Percentiles rank a stretch among this genome's conserved stretches.
These are phyloP conservation scores for Conopomorpha cramerella DNA, from an alignment of 1,140 invertebrate species.

Conservation along the genomic window DNA sequence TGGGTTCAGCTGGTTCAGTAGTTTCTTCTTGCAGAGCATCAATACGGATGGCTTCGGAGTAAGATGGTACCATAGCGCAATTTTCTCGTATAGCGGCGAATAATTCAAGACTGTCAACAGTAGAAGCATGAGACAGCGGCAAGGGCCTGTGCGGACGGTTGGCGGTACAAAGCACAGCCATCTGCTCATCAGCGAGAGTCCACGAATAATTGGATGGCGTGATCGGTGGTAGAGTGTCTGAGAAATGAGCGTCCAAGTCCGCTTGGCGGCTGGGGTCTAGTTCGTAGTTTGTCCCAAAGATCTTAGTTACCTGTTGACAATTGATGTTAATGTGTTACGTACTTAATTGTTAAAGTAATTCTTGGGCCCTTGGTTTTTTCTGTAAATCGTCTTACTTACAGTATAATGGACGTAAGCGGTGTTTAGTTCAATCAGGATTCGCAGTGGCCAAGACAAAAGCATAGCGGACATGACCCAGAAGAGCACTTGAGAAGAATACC, in stretches of 20 bases:
- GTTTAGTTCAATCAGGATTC: conserved; percentile 83
- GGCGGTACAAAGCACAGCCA: conserved; percentile 61
- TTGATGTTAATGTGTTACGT: too few relatives aligned
- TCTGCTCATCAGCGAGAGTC: conserved; percentile 64
- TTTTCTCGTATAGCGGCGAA: conserved; percentile 53
- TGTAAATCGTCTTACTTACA: too few relatives aligned
- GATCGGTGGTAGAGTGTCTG: conserved; percentile 45
- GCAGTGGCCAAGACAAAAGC: conserved; percentile 83
- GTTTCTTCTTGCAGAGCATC: conserved; percentile 47
- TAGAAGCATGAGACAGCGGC: conserved; percentile 65
- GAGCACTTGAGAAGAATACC: conserved; percentile 65
- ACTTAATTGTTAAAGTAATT: too few relatives aligned
- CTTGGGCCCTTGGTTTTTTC: too few relatives aligned
- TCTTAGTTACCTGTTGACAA: conserved; percentile 68
- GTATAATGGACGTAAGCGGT: conserved; percentile 83
- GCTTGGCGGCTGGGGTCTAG: conserved; percentile 49
- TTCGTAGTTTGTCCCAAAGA: conserved; percentile 73
- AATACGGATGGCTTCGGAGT: conserved; percentile 65
- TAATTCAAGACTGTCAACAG: conserved; percentile 43
- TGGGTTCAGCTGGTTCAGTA: conserved; percentile 36
- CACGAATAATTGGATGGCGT: conserved; percentile 38
- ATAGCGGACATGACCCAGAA: conserved; percentile 79
- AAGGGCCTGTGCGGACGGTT: conserved; percentile 72
- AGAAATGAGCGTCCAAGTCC: conserved; percentile 54
- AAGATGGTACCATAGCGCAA: conserved; percentile 62